These are phyloP conservation scores for Australoheros facetus DNA, from an alignment of 2,797 vertebrate genomes.

Conservation along the genomic window DNA sequence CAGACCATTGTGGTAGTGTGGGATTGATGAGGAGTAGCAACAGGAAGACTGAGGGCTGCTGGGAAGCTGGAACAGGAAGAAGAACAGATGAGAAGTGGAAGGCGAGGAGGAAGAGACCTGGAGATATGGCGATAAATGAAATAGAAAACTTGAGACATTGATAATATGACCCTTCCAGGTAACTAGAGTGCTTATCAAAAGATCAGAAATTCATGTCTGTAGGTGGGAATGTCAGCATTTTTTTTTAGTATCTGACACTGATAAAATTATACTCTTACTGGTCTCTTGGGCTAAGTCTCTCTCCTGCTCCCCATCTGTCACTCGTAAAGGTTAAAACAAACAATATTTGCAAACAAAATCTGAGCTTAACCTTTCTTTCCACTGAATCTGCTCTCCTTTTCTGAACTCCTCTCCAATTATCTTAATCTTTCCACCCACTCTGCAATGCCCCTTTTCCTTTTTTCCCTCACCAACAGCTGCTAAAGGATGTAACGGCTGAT, in stretches of 20 bases:
- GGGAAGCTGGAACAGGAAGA: conserved; percentile 65
- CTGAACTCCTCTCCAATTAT: conserved; percentile 47
- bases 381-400: conserved; percentile 35
- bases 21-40: conserved; percentile 80
- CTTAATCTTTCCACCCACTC: conserved; percentile 46
- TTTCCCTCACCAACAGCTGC: not conserved
- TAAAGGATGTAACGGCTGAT: conserved; percentile 72
- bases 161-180: not conserved
- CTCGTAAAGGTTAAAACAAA: conserved; percentile 41
- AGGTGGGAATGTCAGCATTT: not conserved
- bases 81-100: conserved; percentile 38
- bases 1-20: conserved; percentile 71
- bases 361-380: conserved; percentile 28
- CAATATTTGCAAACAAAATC: conserved; percentile 42
- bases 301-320: conserved; percentile 38
- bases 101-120: conserved; percentile 11
- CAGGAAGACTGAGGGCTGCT: conserved; percentile 63
- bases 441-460: conserved; percentile 19
- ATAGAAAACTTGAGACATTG: not conserved
- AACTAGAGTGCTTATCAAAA: not conserved
- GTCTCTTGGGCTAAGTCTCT: not conserved
- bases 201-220: not conserved
- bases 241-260: conserved; percentile 5
- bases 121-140: not conserved
- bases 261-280: conserved; percentile 10